Evolutionary conservation across 2,888 invertebrate species (phyloP), one percentile per base, ranked within the genome.

Genomic region (Lissonota sp.): DNA sequence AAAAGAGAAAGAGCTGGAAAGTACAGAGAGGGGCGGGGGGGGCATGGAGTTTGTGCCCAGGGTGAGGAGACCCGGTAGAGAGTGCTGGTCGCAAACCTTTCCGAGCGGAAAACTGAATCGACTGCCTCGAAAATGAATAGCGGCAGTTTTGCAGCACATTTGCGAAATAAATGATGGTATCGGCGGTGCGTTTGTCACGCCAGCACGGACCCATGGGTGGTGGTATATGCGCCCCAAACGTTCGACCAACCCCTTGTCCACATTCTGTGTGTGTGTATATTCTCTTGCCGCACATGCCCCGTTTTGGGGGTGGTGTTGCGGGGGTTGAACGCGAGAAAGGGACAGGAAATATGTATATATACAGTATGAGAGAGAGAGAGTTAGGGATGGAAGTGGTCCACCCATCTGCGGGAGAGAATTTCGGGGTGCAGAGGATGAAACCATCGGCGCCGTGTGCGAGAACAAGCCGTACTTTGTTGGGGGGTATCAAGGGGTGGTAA

Each of bases 111-210:
- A 91, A 91, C 91, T 91, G 91, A 91, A 91, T 91, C 91, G 91
- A 89, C 90, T 89, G 88, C 88, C 88, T 89, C 89, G 91, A 90
- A 92, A 92, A 92, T 92, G 92, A 92, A 92, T 92, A 92, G 92
- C 91, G 88, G 91, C 91, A 92, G 91, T 92, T 92, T 92, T 92
- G 92, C 91, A 90, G 90, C 91, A 89, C 91, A 92, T 92, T 92
- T 92, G 91, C 89, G 88, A 91, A 92, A 92, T 92, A 92, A 92
- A 92, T 92, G 92, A 92, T 91, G 92, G 90, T 91, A 92, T 92
- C 92, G 92, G 89, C 89, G 91, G 88, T 88, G 90, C 91, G 91
- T 92, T 92, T 92, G 92, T 92, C 92, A 92, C 91, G 89, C 87
- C 82, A 82, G 84, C 76, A 71, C 80, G 74, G 79, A 49, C 44